A percentile compares a stretch with the other conserved stretches of the same genome.
Evolutionary conservation across 1,140 invertebrate species (phyloP).

Genomic region (Onthophagus taurus): DNA sequence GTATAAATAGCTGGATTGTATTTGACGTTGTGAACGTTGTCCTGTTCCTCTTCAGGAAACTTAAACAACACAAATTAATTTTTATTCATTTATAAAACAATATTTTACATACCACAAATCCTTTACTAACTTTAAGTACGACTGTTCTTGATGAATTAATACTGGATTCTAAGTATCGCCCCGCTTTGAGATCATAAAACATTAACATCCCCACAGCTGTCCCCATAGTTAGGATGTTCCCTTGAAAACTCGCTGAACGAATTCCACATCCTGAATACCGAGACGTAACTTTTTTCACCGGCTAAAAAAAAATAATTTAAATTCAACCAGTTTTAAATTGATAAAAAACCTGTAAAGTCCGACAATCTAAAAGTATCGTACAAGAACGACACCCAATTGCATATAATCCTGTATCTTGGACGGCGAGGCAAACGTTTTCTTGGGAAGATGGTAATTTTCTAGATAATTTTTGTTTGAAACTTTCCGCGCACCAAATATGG

Average conservation of each 20-base stretch:
- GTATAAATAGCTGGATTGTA: conserved; percentile 92
- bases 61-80: too few species aligned
- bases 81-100: neutral
- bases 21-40: conserved; percentile 73
- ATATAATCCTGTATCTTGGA: conserved; percentile 74
- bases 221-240: conserved; percentile 83
- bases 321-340: neutral
- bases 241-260: conserved; percentile 82
- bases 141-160: conserved; percentile 81
- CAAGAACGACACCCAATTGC: conserved; percentile 90
- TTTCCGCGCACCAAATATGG: conserved; percentile 85
- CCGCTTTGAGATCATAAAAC: conserved; percentile 87
- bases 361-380: conserved; percentile 78
- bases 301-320: conserved; percentile 22
- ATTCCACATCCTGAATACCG: conserved; percentile 79
- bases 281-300: conserved; percentile 56
- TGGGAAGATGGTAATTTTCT: conserved; percentile 78
- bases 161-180: conserved; percentile 84
- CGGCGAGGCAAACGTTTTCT: conserved; percentile 88
- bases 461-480: conserved; percentile 74
- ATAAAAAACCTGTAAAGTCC: conserved; percentile 61
- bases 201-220: conserved; percentile 85
- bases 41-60: conserved; percentile 74
- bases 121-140: conserved; percentile 78
- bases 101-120: conserved; percentile 69